Base-by-base conservation (phyloP, 92 coral and sea anemone genomes). In the Chrysogorgia sp. region DNA sequence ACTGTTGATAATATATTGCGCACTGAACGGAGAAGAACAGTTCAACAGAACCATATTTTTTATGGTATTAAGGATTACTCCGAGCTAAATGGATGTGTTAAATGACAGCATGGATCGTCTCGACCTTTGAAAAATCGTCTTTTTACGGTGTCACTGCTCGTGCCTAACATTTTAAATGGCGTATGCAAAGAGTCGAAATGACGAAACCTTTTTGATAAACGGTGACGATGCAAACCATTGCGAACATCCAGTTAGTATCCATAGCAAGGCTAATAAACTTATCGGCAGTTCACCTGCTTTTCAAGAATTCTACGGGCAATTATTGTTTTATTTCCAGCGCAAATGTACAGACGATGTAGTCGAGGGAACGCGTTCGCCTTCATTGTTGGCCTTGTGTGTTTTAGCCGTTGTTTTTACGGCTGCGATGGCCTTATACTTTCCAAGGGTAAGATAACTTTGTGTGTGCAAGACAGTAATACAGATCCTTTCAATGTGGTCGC, bases 401-500 rank as follows among this genome's bases (percentile, higher is more conserved):
- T 72, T 20, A 30, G 15, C 17, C 52, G 33, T 21, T 22, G 55
- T 17, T 72, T 53, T 34, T 15, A 7, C 12, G 15, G 33, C 53
- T 72, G 65, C 26, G 7, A 53, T 72, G 79, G 64, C 50, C 28
- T 50, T 7, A 22, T 72, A 8, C 40, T 72, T 22, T 53, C 64
- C 0, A 72, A 72, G 14, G 23, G 79, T 24, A 72, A 56, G 26
- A 56, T 72, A 19, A 72, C 79, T 4, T 53, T 72, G 79, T 72
- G 79, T 24, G 50, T 56, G 33, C 31, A 21, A 28, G 79, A 72
- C 34, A 72, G 55, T 10, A n/a, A 72, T 17, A 53, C 33, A 0
- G 79, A 72, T 34, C 79, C 79, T 2, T 53, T 53, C n/a, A 72
- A 72, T n/a, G 79, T 72, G 33, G 79, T 72, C 2, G 65, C 53